Conservation (phyloP, 1,140 invertebrate genomes). For the Magallana angulata region DNA sequence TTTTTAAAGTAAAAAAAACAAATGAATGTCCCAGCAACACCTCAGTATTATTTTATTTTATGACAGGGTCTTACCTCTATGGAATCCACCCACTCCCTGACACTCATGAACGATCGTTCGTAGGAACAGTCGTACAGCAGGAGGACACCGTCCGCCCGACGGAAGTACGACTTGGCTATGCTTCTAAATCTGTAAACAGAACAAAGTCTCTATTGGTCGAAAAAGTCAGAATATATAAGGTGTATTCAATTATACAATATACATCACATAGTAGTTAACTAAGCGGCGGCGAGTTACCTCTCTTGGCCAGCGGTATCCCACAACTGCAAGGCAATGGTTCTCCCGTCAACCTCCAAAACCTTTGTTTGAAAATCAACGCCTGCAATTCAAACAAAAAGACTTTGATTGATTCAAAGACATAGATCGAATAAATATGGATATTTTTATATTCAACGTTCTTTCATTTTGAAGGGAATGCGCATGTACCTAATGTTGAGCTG, state of each 20-base stretch:
- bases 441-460: background rate
- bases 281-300: slow-evolving; percentile 73
- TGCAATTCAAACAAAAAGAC: slow-evolving; percentile 61
- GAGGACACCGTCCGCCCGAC: slow-evolving; percentile 78
- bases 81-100: slow-evolving; percentile 78
- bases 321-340: slow-evolving; percentile 84
- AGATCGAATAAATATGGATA: too few relatives aligned
- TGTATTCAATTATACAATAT: too few relatives aligned
- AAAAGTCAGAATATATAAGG: too few relatives aligned
- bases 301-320: slow-evolving; percentile 84
- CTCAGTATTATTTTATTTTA: too few relatives aligned
- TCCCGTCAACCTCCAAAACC: slow-evolving; percentile 83
- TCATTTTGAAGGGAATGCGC: background rate
- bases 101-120: slow-evolving; percentile 77
- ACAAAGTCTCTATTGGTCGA: too few relatives aligned
- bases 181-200: slow-evolving; percentile 75
- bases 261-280: too few relatives aligned
- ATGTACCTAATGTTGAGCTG: slow-evolving; percentile 84
- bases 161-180: slow-evolving; percentile 79
- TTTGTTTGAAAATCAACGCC: slow-evolving; percentile 86
- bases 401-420: too few relatives aligned
- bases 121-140: slow-evolving; percentile 78
- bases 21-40: too few relatives aligned
- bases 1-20: too few relatives aligned
- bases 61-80: slow-evolving; percentile 69